Evolutionary conservation across 2,888 invertebrate genomes (phyloP), one percentile per base, ranked within the genome.

Genomic region (Anarsia innoxiella): DNA sequence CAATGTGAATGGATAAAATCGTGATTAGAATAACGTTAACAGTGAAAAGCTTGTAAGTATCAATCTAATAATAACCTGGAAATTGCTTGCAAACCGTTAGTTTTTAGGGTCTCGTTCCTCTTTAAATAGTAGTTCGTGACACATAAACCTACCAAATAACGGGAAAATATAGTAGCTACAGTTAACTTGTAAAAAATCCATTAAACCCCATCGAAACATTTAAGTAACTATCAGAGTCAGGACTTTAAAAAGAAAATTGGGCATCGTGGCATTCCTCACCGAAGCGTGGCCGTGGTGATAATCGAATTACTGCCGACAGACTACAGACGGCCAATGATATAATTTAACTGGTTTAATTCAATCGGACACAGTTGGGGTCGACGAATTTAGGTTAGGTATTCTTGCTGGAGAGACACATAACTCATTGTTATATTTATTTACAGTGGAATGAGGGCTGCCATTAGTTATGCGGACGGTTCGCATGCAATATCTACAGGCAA

Each of bases 301-400:
- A 80, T 79, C 69, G 73, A 80, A 72, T 82, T 77, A 82, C 66
- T 44, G 66, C 53, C 64, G 65, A 67, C 66, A 62, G 66, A 64
- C 68, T 56, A 57, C 55, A 62, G 66, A 64, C 68, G 56, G 58
- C 55, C 76, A 79, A 73, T 82, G 76, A 79, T 78, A 80, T 79
- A 78, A 82, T 79, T 82, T 73, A 77, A 73, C 76, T 78, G 70
- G 68, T 73, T 76, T 72, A 80, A 80, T 79, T 73, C 64, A 72
- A 79, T 77, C 66, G 53, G 77, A 68, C 72, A 68, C 73, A 70
- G 74, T 66, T 46, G 73, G 66, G 75, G 72, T 72, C 77, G 64
- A 61, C 51, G 66, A 74, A 80, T 75, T 73, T 61, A 62, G 79
- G 76, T 78, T 75, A 70, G 19, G 19, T 19, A 25, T n/a, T 19